Evolutionary conservation across 2,797 vertebrate species (phyloP).

Genomic region (Acestrorhynchus altus): DNA sequence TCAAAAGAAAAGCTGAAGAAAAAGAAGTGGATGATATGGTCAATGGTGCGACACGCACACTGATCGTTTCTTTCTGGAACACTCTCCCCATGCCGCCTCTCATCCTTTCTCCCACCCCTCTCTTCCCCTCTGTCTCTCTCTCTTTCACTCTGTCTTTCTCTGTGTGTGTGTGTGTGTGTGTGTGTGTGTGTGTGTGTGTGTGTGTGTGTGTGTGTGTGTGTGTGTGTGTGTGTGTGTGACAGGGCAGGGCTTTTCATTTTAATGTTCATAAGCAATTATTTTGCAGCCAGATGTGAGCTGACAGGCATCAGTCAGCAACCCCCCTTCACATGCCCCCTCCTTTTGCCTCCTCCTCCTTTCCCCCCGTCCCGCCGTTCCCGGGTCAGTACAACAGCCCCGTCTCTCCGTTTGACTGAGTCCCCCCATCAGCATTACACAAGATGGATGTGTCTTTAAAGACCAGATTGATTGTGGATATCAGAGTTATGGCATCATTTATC

Average conservation of each 20-base stretch:
- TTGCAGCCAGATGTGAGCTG: conserved; percentile 96
- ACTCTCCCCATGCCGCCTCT: conserved; percentile 57
- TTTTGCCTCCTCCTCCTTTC: conserved; percentile 58
- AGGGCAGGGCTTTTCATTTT: conserved; percentile 89
- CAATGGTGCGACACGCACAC: conserved; percentile 16
- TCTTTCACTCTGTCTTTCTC: conserved; percentile 63
- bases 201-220: too few relatives aligned
- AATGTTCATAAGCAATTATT: conserved; percentile 99
- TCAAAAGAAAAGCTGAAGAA: not conserved
- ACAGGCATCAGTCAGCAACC: conserved; percentile 96
- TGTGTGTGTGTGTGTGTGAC: conserved; percentile 64
- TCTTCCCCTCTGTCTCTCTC: conserved; percentile 11
- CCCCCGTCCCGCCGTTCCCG: conserved; percentile 70
- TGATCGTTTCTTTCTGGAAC: conserved; percentile 51
- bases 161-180: conserved; percentile 25
- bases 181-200: too few relatives aligned
- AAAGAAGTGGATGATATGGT: conserved; percentile 6
- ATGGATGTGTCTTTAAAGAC: conserved; percentile 99
- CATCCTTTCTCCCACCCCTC: conserved; percentile 49
- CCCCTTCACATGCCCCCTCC: conserved; percentile 24
- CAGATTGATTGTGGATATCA: conserved; percentile 99
- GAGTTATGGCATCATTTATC: conserved; percentile 96
- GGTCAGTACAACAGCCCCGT: conserved; percentile 86
- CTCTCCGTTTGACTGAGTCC: conserved; percentile 89
- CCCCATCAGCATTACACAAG: conserved; percentile 98